Base-by-base conservation (phyloP, 2,888 invertebrate genomes). In the Chironomus tentans region DNA sequence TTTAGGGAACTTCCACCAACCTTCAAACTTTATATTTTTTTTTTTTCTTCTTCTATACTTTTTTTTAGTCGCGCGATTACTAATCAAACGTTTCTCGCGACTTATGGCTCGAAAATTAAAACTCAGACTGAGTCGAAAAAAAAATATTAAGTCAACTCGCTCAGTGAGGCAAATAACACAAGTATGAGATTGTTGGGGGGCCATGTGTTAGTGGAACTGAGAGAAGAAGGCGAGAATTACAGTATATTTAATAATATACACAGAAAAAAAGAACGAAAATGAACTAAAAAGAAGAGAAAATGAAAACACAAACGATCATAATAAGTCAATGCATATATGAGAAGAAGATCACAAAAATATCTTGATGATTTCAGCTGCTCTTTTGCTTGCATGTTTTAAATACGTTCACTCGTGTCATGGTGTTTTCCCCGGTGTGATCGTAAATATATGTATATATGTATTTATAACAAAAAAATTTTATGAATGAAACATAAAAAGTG, bases 201-300 rank as follows among this genome's bases (percentile, higher is more conserved):
- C 74, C 65, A 74, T 68, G 68, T 74, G 68, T 74, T 28, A 48
- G 74, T 74, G 74, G 68, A 21, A 22, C 46, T 47, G 65, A 24
- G 22, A 65, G 10, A 56, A 76, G 76, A 76, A 69, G 69, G 76
- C 76, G 76, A 76, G 76, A 76, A 69, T 68, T 74, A 74, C 48
- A 65, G 65, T 61, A 71, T 38, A 38, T 22, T 56, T 62, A 61
- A 74, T 76, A 28, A 47, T 70, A 74, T 12, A 76, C 73, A 68
- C 69, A 62, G 24, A n/a, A n/a, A n/a, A n/a, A n/a, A n/a, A n/a
- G n/a, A 48, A 65, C 12, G 65, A 21, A 65, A 21, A 22, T 38
- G 38, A 38, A 38, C 38, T 38, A 38, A 38, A 10, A 38, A 38
- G 38, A 38, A 38, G 38, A 38, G 38, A 38, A 38, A 38, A 38